phyloP scores from a whole-genome alignment of 1,140 invertebrate genomes.

The Zophobas atratus region DNA sequence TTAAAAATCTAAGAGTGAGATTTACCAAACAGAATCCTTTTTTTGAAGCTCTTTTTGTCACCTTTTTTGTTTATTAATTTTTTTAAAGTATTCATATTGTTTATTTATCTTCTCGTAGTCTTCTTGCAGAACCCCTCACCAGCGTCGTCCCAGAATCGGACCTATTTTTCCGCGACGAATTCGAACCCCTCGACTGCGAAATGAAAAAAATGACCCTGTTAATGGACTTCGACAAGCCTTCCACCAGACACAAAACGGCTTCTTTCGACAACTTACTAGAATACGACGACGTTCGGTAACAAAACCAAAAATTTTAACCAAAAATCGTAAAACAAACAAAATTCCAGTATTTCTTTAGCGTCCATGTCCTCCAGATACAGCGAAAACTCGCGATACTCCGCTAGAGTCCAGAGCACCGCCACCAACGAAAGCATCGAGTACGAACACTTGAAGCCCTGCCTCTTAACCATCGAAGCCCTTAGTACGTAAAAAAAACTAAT shows the following conservation, averaged over 20 bases:
- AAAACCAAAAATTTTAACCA: too few species aligned
- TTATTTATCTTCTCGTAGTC: conserved; percentile 44
- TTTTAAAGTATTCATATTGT: too few species aligned
- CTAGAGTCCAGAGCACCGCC: not conserved
- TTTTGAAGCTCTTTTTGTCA: too few species aligned
- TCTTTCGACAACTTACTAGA: conserved; percentile 41
- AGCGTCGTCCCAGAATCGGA: conserved; percentile 47
- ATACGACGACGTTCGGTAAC: conserved; percentile 43
- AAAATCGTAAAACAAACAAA: not conserved
- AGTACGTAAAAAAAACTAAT: conserved; percentile 47
- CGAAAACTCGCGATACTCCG: not conserved
- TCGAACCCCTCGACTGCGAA: conserved; percentile 52
- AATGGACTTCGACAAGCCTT: conserved; percentile 59
- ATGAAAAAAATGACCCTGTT: conserved; percentile 53
- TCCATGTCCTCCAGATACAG: conserved; percentile 48
- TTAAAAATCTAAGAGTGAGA: too few species aligned
- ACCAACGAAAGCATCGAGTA: conserved; percentile 33
- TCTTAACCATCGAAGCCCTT: conserved; percentile 57
- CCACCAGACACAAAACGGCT: conserved; percentile 11
- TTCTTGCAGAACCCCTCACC: conserved; percentile 57
- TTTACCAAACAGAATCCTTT: too few species aligned
- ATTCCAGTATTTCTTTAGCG: conserved; percentile 46
- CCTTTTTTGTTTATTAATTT: too few species aligned
- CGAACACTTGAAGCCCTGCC: conserved; percentile 52
- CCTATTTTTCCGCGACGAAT: conserved; percentile 50